These are phyloP conservation scores for Pseudonaja textilis DNA, from an alignment of 2,113 vertebrate species.

Conservation along the genomic window DNA sequence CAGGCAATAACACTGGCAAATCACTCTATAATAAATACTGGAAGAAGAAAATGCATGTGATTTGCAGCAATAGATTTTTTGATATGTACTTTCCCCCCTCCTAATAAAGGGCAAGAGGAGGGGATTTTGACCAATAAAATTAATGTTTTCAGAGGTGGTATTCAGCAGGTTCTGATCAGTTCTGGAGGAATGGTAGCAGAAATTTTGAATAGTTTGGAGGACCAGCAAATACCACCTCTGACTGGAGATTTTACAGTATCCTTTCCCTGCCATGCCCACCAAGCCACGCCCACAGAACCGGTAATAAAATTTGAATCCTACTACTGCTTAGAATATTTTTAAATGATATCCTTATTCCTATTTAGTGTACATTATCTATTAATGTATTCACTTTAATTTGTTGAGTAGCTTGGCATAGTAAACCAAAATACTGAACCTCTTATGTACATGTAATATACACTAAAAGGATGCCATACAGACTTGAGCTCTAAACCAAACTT, in stretches of 20 bases:
- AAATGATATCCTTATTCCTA: neutral
- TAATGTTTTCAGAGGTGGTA: neutral
- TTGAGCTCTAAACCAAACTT: neutral
- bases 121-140: neutral
- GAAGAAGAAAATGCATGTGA: neutral
- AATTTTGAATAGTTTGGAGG: no score
- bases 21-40: neutral
- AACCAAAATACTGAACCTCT: neutral
- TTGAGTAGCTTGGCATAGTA: neutral
- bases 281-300: no score
- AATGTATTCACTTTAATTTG: neutral
- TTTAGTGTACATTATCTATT: neutral
- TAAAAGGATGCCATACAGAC: neutral
- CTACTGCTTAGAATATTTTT: neutral
- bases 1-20: neutral
- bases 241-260: no score
- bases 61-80: neutral
- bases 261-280: no score
- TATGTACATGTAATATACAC: neutral
- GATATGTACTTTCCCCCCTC: neutral
- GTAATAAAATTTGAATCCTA: no score
- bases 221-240: no score
- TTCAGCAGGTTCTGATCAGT: no score
- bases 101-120: neutral
- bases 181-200: no score